Percentiles rank a stretch among this genome's conserved stretches.
These are phyloP conservation scores for Siniperca scherzeri DNA, from an alignment of 2,797 vertebrate species.

Conservation along the genomic window DNA sequence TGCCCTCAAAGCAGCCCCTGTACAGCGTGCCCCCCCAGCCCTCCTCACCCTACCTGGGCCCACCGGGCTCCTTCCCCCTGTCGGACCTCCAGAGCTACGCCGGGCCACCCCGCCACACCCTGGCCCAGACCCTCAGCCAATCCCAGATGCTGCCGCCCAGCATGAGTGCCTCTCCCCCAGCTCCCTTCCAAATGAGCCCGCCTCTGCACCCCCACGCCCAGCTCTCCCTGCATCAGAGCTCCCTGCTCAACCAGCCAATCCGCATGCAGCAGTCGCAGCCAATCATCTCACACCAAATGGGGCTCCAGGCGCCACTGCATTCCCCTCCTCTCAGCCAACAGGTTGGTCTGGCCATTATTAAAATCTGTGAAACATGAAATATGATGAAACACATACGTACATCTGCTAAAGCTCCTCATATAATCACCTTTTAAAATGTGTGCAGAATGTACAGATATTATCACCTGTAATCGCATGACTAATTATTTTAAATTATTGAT, in stretches of 20 bases:
- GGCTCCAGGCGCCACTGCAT: slow-evolving; percentile 94
- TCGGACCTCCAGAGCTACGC: slow-evolving; percentile 95
- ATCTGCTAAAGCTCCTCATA: not conserved
- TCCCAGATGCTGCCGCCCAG: slow-evolving; percentile 94
- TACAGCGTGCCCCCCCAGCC: slow-evolving; percentile 94
- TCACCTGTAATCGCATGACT: slow-evolving; percentile 1
- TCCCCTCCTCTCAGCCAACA: slow-evolving; percentile 96
- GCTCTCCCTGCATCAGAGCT: slow-evolving; percentile 94
- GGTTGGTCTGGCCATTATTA: slow-evolving; percentile 79
- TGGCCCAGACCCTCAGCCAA: slow-evolving; percentile 90
- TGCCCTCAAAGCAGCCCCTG: slow-evolving; percentile 94
- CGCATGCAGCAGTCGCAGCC: slow-evolving; percentile 97
- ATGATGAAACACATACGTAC: not conserved
- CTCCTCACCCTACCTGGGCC: slow-evolving; percentile 92
- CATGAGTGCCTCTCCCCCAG: slow-evolving; percentile 95
- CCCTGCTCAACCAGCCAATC: slow-evolving; percentile 95
- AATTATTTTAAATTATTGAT: not conserved
- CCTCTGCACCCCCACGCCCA: slow-evolving; percentile 93
- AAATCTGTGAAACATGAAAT: not conserved
- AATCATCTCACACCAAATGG: slow-evolving; percentile 97
- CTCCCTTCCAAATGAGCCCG: slow-evolving; percentile 96
- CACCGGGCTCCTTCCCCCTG: slow-evolving; percentile 92
- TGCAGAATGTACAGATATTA: not conserved
- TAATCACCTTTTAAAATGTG: not conserved
- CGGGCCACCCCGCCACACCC: slow-evolving; percentile 89